phyloP scores from a whole-genome alignment of 92 coral and sea anemone species.

The Muricea muricata region DNA sequence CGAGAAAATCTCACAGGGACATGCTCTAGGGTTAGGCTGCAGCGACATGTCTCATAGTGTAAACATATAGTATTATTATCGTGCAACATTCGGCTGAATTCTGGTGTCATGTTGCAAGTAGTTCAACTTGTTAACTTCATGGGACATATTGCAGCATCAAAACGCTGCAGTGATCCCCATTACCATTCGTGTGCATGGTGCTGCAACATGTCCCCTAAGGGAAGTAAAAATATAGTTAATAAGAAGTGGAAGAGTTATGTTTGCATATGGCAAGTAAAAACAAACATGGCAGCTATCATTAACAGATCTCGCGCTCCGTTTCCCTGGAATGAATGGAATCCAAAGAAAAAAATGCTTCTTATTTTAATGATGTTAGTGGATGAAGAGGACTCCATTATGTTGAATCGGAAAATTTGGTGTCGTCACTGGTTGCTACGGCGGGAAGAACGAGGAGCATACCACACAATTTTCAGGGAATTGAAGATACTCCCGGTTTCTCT shows the following conservation, averaged over 20 bases:
- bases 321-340: background rate
- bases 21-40: too few species aligned
- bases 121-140: too few species aligned
- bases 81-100: too few species aligned
- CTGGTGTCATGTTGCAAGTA: too few species aligned
- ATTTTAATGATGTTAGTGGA: constrained; percentile 29
- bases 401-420: background rate
- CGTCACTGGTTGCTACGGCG: constrained; percentile 46
- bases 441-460: constrained; percentile 43
- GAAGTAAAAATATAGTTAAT: background rate
- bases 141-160: too few species aligned
- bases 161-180: too few species aligned
- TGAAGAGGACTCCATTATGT: constrained; percentile 1
- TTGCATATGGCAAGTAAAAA: background rate
- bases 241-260: background rate
- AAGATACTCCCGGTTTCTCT: constrained; percentile 49
- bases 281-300: background rate
- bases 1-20: too few species aligned
- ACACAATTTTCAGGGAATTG: constrained; percentile 50
- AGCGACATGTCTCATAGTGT: too few species aligned
- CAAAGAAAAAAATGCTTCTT: constrained; percentile 11
- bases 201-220: too few species aligned
- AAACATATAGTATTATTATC: too few species aligned
- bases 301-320: background rate
- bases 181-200: too few species aligned